A percentile compares a stretch with the other conserved stretches of the same genome.
Conservation (phyloP, 2,797 vertebrate genomes). For the Pangasius larnaudii region DNA sequence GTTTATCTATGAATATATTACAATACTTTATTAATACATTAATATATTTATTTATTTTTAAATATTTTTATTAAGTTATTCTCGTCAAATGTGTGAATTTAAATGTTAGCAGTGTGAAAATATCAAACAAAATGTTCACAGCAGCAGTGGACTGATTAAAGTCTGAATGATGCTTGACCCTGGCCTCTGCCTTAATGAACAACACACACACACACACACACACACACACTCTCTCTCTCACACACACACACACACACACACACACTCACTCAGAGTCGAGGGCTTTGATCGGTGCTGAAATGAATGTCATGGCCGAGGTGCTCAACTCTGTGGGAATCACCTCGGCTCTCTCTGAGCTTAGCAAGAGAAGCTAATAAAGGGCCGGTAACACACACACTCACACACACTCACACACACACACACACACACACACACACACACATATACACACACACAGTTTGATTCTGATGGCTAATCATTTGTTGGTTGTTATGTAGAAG, state of each 20-base stretch:
- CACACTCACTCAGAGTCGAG: slow-evolving; percentile 31
- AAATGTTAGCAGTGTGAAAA: background rate
- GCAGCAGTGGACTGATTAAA: slow-evolving; percentile 56
- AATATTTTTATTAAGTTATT: no score
- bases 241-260: slow-evolving; percentile 33
- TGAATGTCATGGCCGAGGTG: slow-evolving; percentile 42
- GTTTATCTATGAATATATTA: background rate
- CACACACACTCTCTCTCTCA: background rate
- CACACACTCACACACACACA: slow-evolving; percentile 13
- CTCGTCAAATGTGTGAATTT: no score
- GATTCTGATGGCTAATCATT: slow-evolving; percentile 10
- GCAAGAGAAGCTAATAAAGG: slow-evolving; percentile 40
- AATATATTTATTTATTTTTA: background rate
- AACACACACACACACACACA: slow-evolving; percentile 22
- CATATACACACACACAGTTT: background rate
- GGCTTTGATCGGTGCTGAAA: slow-evolving; percentile 54
- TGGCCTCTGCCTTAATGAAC: slow-evolving; percentile 54
- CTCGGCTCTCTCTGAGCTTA: slow-evolving; percentile 51
- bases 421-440: background rate
- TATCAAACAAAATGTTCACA: slow-evolving; percentile 36
- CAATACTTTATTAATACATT: no score
- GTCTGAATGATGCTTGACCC: slow-evolving; percentile 59
- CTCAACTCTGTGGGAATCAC: slow-evolving; percentile 46
- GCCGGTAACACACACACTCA: slow-evolving; percentile 15
- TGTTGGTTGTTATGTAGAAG: background rate